Base-by-base conservation (phyloP, 2,888 invertebrate species). In the Chaetogeoica ovagalla region DNA sequence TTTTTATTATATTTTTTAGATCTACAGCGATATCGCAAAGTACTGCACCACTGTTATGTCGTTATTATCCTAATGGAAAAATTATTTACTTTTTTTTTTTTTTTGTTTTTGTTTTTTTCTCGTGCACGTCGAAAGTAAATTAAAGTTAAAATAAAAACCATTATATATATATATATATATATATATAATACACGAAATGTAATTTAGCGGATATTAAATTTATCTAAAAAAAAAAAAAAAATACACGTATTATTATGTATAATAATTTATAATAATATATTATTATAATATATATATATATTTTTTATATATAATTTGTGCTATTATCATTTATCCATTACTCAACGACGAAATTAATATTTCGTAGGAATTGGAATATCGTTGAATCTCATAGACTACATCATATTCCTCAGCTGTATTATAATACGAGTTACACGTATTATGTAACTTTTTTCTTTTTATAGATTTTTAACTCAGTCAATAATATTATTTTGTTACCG, bases 41-140 rank as follows among this genome's bases (percentile, higher is more conserved):
- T 77, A 63, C 60, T 21, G 76, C 37, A 39, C 48, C 37, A 39
- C 48, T 62, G 59, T 68, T 69, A 60, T 30, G 55, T 39, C 70
- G 69, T 77, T 70, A 77, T 77, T 77, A 77, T 70, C 68, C 62
- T 77, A 77, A 77, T 77, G 77, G 77, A 77, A 23, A 70, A 77
- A 77, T 70, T 77, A 62, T 70, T 73, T 43, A n/a, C 48, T 21
- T 30, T 23, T 48, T 30, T 73, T 63, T 59, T 13, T 76, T 68
- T 60, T 60, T 60, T 17, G 2, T 63, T 74, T 74, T 30, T 73
- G 30, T 30, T 74, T 30, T 73, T 30, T 74, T 30, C 63, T 60
- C 69, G 52, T 39, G 13, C 39, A 30, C 30, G 57, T 60, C 17
- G 68, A 69, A 76, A 76, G 68, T 69, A 75, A 75, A 66, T 66